Conservation (phyloP, 2,888 invertebrate genomes). For the Oscheius sp. region DNA sequence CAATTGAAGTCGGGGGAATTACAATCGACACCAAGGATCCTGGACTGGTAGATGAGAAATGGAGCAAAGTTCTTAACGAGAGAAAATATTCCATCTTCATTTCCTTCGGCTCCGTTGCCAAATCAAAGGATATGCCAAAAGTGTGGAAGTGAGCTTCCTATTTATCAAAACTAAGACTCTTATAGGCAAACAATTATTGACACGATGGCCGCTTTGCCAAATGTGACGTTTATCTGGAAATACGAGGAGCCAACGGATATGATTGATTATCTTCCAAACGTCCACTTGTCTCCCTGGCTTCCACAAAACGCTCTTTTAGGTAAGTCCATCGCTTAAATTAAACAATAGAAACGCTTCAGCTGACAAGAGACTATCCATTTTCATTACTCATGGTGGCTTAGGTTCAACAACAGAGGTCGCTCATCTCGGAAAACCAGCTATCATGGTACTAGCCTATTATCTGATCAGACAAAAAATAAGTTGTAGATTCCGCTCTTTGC, state of each 20-base stretch:
- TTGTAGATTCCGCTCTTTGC: conserved; percentile 39
- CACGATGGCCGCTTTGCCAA: conserved; percentile 28
- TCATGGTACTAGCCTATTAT: conserved; percentile 16
- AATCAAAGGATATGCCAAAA: conserved; percentile 23
- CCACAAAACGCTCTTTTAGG: conserved; percentile 52
- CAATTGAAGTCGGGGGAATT: conserved; percentile 23
- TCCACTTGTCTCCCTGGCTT: conserved; percentile 49
- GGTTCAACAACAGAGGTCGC: conserved; percentile 26
- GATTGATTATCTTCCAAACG: conserved; percentile 34
- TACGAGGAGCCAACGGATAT: conserved; percentile 38
- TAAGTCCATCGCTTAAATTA: no score
- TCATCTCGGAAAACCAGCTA: conserved; percentile 29
- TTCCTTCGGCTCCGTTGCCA: conserved; percentile 31
- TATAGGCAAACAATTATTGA: neutral
- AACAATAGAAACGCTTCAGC: no score
- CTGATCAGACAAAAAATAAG: no score
- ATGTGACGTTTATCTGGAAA: conserved; percentile 51
- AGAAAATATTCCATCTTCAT: conserved; percentile 21
- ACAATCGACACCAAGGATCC: neutral
- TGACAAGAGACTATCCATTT: conserved; percentile 17
- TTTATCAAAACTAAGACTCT: neutral
- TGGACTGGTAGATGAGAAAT: conserved; percentile 3
- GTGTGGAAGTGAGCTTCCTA: conserved; percentile 5
- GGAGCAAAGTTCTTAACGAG: conserved; percentile 24
- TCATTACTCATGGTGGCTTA: conserved; percentile 32